Evolutionary conservation across 1,140 invertebrate genomes (phyloP).

Genomic region (Berghia stephanieae): DNA sequence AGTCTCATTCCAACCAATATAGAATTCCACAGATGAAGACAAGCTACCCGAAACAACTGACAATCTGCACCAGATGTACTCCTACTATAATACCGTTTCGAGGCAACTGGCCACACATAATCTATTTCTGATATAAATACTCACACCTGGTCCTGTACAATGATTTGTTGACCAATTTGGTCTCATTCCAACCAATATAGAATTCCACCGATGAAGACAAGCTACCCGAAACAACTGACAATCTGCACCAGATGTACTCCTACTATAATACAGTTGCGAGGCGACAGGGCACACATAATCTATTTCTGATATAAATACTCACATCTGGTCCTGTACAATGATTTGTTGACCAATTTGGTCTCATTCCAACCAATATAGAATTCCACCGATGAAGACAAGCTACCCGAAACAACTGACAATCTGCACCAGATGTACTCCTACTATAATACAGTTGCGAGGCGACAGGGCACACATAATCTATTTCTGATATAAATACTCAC

Average conservation of each 20-base stretch:
- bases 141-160: constrained; percentile 8
- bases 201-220: constrained; percentile 56
- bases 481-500: background rate
- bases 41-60: constrained; percentile 40
- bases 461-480: too few species aligned
- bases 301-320: background rate
- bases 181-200: constrained; percentile 25
- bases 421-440: too few species aligned
- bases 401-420: background rate
- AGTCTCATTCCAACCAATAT: constrained; percentile 25
- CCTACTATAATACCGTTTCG: too few species aligned
- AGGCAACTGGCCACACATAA: too few species aligned
- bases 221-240: background rate
- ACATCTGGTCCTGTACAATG: constrained; percentile 8
- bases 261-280: too few species aligned
- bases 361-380: constrained; percentile 26
- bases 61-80: too few species aligned
- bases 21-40: constrained; percentile 45
- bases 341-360: constrained; percentile 17
- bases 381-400: constrained; percentile 56
- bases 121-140: background rate
- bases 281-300: too few species aligned
- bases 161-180: constrained; percentile 15
- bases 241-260: too few species aligned
- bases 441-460: too few species aligned